These are phyloP conservation scores for Calosoma granatense DNA, from an alignment of 1,140 invertebrate species.

Conservation along the genomic window DNA sequence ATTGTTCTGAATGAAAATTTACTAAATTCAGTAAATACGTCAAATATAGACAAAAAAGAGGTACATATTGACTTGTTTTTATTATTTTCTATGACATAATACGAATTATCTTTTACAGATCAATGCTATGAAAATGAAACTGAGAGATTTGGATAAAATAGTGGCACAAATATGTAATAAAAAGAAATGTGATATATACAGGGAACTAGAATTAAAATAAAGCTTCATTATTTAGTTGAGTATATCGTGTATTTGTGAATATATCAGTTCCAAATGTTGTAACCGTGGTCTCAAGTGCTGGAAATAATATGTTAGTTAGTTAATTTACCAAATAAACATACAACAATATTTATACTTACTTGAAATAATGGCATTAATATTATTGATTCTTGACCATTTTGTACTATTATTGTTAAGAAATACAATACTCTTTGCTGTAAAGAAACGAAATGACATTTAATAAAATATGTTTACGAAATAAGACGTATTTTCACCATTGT, in stretches of 20 bases:
- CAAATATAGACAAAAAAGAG: background rate
- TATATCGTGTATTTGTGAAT: slow-evolving; percentile 14
- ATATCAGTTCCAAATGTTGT: slow-evolving; percentile 21
- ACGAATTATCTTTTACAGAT: background rate
- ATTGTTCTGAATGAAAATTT: background rate
- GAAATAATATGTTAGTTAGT: no score
- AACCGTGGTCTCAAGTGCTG: slow-evolving; percentile 21
- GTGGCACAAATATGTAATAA: background rate
- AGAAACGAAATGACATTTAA: slow-evolving; percentile 6
- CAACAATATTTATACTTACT: no score
- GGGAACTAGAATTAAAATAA: background rate
- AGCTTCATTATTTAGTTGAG: background rate
- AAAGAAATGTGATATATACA: background rate
- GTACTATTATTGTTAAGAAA: slow-evolving; percentile 30
- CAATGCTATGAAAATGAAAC: background rate
- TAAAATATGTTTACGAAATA: background rate
- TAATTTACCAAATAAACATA: no score
- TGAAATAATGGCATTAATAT: slow-evolving; percentile 28
- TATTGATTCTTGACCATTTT: slow-evolving; percentile 24
- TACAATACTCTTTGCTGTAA: slow-evolving; percentile 35
- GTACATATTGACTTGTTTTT: no score
- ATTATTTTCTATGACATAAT: background rate
- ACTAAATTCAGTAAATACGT: no score
- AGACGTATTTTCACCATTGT: slow-evolving; percentile 34
- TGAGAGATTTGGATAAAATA: background rate